Evolutionary conservation across 2,113 vertebrate species (phyloP).

Genomic region (Pleuronectes platessa): DNA sequence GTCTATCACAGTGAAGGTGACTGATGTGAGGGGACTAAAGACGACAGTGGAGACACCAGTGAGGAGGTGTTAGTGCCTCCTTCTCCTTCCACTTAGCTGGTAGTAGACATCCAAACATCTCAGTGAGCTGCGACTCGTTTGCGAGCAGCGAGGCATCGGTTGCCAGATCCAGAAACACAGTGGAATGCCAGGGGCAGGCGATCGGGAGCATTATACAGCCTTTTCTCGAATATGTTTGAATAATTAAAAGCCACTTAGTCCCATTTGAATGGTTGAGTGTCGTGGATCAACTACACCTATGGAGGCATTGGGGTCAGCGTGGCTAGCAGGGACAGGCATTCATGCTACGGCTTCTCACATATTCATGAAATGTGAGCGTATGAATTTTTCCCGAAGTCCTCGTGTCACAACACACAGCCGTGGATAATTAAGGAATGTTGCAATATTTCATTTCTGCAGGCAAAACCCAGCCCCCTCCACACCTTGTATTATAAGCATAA

Average conservation of each 20-base stretch:
- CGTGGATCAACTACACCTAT: slow-evolving; percentile 74
- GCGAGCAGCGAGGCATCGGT: slow-evolving; percentile 34
- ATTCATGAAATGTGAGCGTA: slow-evolving; percentile 70
- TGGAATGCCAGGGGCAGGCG: slow-evolving; percentile 38
- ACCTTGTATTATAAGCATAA: slow-evolving; percentile 80
- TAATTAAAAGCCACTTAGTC: slow-evolving; percentile 78
- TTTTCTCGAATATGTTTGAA: slow-evolving; percentile 68
- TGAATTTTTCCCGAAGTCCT: slow-evolving; percentile 42
- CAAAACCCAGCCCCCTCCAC: slow-evolving; percentile 63
- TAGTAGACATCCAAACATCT: slow-evolving; percentile 42
- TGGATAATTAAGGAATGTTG: slow-evolving; percentile 76
- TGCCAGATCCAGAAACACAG: slow-evolving; percentile 21
- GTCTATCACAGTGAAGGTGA: slow-evolving; percentile 44
- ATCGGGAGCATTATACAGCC: slow-evolving; percentile 55
- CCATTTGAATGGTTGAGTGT: slow-evolving; percentile 70
- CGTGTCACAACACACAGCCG: slow-evolving; percentile 57
- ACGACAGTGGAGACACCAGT: slow-evolving; percentile 18
- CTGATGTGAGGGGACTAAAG: slow-evolving; percentile 30
- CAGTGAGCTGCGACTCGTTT: slow-evolving; percentile 18
- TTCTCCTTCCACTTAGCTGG: background rate
- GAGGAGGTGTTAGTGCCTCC: slow-evolving; percentile 25
- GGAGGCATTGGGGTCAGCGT: slow-evolving; percentile 52
- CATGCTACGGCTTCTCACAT: slow-evolving; percentile 50
- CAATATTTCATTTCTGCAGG: slow-evolving; percentile 78
- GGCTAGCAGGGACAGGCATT: slow-evolving; percentile 55